These are phyloP conservation scores for Trachythela sp. DNA, from an alignment of 64 coral and sea anemone species.

Conservation along the genomic window DNA sequence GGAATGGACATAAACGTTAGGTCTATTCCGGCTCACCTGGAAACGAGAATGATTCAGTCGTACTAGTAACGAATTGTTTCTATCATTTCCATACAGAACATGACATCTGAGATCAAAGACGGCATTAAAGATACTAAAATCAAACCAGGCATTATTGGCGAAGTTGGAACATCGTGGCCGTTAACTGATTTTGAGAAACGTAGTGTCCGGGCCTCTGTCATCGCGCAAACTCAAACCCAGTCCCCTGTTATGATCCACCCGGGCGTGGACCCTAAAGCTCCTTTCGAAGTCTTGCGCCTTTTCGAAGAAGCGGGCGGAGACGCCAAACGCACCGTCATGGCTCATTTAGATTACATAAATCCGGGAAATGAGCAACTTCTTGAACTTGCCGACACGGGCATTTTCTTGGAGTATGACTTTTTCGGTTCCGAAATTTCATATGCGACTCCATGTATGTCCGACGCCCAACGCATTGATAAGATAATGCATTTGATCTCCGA, in stretches of 20 bases:
- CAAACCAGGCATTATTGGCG: slow-evolving; percentile 95
- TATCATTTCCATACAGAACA: slow-evolving; percentile 50
- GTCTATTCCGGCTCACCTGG: too few species aligned
- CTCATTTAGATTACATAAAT: slow-evolving; percentile 71
- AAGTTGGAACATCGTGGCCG: slow-evolving; percentile 73
- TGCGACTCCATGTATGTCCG: slow-evolving; percentile 52
- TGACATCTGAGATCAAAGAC: slow-evolving; percentile 72
- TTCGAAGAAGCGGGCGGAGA: slow-evolving; percentile 87
- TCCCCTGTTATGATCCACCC: slow-evolving; percentile 88
- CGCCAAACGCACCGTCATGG: slow-evolving; percentile 75
- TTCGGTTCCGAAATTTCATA: slow-evolving; percentile 78
- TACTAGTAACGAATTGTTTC: too few species aligned
- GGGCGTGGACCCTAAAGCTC: slow-evolving; percentile 56
- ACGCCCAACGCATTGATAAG: slow-evolving; percentile 83
- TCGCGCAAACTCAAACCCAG: slow-evolving; percentile 62
- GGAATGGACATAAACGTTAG: too few species aligned
- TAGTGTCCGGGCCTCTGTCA: slow-evolving; percentile 71
- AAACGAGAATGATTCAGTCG: too few species aligned
- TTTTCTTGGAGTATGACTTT: slow-evolving; percentile 81
- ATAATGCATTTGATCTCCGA: slow-evolving; percentile 69
- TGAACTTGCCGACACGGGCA: slow-evolving; percentile 63
- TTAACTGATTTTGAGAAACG: slow-evolving; percentile 71
- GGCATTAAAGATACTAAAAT: slow-evolving; percentile 65
- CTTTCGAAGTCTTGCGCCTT: slow-evolving; percentile 65
- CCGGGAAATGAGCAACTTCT: slow-evolving; percentile 46